These are phyloP conservation scores for Palythoa grandiflora DNA, from an alignment of 92 coral and sea anemone genomes.

Conservation along the genomic window DNA sequence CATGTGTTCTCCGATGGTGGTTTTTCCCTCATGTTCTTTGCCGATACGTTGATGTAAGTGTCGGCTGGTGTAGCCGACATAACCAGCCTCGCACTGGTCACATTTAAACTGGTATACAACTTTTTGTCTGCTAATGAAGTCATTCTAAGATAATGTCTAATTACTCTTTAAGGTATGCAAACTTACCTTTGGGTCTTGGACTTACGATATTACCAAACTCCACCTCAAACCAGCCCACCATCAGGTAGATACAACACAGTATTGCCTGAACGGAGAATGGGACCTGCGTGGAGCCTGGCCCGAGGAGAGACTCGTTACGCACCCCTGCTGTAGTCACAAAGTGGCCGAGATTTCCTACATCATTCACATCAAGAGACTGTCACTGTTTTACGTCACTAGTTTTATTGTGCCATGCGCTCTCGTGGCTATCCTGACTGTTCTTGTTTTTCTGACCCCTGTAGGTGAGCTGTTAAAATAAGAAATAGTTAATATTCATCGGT, in stretches of 20 bases:
- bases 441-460: constrained; percentile 90
- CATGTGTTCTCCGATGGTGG: too few species aligned
- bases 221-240: constrained; percentile 68
- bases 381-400: constrained; percentile 80
- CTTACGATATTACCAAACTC: constrained; percentile 76
- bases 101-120: too few species aligned
- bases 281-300: constrained; percentile 71
- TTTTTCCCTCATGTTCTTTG: too few species aligned
- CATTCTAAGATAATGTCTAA: not conserved
- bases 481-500: not conserved
- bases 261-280: constrained; percentile 89
- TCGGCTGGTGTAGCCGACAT: too few species aligned
- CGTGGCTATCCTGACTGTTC: constrained; percentile 79
- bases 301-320: constrained; percentile 72
- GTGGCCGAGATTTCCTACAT: constrained; percentile 87
- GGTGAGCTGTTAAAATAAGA: constrained; percentile 55
- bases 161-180: constrained; percentile 69
- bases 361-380: constrained; percentile 76
- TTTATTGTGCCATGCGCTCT: constrained; percentile 95
- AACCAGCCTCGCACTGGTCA: too few species aligned
- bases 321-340: constrained; percentile 83
- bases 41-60: too few species aligned
- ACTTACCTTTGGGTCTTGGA: constrained; percentile 97
- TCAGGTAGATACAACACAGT: constrained; percentile 59
- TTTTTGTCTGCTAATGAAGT: too few species aligned